Evolutionary conservation across 1,140 invertebrate genomes (phyloP).

Genomic region (Cyrtorhinus lividipennis): DNA sequence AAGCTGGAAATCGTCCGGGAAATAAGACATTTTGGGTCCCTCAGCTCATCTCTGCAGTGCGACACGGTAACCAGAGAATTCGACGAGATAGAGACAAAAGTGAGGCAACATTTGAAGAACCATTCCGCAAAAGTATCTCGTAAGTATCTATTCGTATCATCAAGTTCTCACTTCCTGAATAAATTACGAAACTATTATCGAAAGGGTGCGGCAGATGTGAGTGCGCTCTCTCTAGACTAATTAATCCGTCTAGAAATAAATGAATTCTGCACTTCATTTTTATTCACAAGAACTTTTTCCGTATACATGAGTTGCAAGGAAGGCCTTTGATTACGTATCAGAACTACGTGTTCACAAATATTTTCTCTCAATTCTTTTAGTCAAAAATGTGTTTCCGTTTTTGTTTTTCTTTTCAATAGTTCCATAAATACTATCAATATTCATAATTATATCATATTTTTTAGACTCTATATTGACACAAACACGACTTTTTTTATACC

Average conservation of each 20-base stretch:
- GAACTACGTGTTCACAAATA: neutral
- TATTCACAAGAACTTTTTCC: neutral
- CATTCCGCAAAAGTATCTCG: too few species aligned
- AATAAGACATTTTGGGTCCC: too few species aligned
- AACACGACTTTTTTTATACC: slow-evolving; percentile 14
- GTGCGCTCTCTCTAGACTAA: neutral
- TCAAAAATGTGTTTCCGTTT: neutral
- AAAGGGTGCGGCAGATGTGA: neutral
- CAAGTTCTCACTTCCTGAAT: too few species aligned
- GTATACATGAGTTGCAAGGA: slow-evolving; percentile 18
- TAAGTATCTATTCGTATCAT: too few species aligned
- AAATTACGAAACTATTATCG: too few species aligned
- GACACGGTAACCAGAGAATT: too few species aligned
- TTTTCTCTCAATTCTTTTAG: neutral
- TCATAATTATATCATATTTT: slow-evolving; percentile 9
- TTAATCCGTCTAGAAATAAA: neutral
- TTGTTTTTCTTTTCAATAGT: neutral
- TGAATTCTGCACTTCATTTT: neutral
- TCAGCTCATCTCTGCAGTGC: too few species aligned
- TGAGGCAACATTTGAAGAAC: too few species aligned
- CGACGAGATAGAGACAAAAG: too few species aligned
- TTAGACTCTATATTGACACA: slow-evolving; percentile 15
- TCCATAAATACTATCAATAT: slow-evolving; percentile 13
- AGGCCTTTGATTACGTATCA: slow-evolving; percentile 16
- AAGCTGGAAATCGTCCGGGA: too few species aligned